A percentile compares a stretch with the other conserved stretches of the same genome.
These are phyloP conservation scores for Andrena fulva DNA, from an alignment of 2,888 invertebrate genomes.

Conservation along the genomic window DNA sequence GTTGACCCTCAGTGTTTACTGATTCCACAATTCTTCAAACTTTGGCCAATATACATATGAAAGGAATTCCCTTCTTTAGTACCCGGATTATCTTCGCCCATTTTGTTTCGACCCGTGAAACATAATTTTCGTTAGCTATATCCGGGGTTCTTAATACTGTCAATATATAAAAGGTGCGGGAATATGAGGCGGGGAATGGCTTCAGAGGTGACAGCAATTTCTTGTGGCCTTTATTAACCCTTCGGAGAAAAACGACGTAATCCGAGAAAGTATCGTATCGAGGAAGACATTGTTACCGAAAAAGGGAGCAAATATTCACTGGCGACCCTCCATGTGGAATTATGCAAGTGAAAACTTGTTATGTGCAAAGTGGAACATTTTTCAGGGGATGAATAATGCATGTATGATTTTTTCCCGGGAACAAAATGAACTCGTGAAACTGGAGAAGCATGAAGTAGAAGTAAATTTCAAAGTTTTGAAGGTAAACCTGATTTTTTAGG, in stretches of 20 bases:
- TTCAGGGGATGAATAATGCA: neutral
- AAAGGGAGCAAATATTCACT: neutral
- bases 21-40: too few relatives aligned
- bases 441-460: neutral
- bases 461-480: neutral
- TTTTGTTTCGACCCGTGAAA: neutral
- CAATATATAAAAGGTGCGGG: neutral
- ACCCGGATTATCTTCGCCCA: too few relatives aligned
- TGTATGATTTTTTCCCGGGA: neutral
- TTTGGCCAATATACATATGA: too few relatives aligned
- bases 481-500: constrained; percentile 15
- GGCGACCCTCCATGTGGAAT: neutral
- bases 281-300: neutral
- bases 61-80: too few relatives aligned
- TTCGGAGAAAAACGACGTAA: neutral
- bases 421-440: neutral
- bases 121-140: neutral
- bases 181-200: neutral
- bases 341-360: constrained; percentile 8
- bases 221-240: neutral
- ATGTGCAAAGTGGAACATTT: neutral
- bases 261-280: neutral
- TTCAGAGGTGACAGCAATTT: constrained; percentile 7
- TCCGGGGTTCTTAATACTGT: neutral
- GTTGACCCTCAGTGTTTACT: too few relatives aligned